phyloP scores from a whole-genome alignment of 2,113 vertebrate genomes.

The Antechinus flavipes region DNA sequence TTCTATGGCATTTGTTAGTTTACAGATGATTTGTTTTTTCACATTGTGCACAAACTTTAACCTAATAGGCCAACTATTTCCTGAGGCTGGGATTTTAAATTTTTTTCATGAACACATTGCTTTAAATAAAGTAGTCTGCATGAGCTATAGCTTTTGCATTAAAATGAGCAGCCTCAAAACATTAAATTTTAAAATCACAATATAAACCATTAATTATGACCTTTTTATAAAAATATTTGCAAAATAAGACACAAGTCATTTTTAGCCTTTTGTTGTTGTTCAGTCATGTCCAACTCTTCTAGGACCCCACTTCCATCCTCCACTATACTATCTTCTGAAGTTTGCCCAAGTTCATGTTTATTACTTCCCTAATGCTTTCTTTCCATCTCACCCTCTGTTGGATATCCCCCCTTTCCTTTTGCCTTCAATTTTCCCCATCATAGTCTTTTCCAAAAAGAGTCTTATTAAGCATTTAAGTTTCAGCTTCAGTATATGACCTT shows the following conservation, averaged over 20 bases:
- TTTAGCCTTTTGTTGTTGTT: slow-evolving; percentile 53
- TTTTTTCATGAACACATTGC: slow-evolving; percentile 73
- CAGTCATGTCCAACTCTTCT: neutral
- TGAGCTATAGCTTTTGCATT: slow-evolving; percentile 83
- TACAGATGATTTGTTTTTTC: slow-evolving; percentile 53
- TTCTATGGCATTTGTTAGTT: slow-evolving; percentile 59
- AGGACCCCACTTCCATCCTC: neutral
- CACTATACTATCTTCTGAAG: neutral
- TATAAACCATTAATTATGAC: slow-evolving; percentile 74
- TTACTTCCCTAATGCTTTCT: neutral
- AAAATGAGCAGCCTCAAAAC: slow-evolving; percentile 79
- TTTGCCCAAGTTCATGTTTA: neutral
- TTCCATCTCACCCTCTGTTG: neutral
- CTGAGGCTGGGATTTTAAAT: slow-evolving; percentile 70
- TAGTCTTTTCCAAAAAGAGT: neutral
- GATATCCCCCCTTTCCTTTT: neutral
- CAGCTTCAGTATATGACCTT: neutral
- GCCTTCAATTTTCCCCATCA: neutral
- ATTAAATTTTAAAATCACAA: slow-evolving; percentile 80
- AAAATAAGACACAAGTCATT: slow-evolving; percentile 61
- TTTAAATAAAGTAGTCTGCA: slow-evolving; percentile 81
- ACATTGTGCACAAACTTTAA: slow-evolving; percentile 69
- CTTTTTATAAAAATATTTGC: slow-evolving; percentile 42
- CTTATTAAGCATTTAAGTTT: neutral
- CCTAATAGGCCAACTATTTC: slow-evolving; percentile 72